Percentiles rank a stretch among this genome's conserved stretches.
These are phyloP conservation scores for Triplophysa yarkandensis DNA, from an alignment of 2,797 vertebrate genomes.

Conservation along the genomic window DNA sequence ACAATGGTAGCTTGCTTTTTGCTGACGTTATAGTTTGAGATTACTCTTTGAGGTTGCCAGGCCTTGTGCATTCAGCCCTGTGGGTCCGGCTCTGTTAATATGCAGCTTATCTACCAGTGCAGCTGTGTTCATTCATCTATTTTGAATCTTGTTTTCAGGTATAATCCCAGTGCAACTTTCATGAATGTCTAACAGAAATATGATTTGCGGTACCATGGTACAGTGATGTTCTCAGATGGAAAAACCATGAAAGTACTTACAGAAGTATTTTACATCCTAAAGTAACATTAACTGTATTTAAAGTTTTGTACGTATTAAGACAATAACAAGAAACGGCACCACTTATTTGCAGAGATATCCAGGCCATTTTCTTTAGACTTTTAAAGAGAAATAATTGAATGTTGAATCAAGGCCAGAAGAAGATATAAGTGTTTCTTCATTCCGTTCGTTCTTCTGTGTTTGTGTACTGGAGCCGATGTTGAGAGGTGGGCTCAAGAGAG, in stretches of 20 bases:
- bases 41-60: slow-evolving; percentile 30
- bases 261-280: too few relatives aligned
- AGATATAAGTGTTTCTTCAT: slow-evolving; percentile 42
- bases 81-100: slow-evolving; percentile 43
- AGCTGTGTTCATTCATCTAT: slow-evolving; percentile 34
- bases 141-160: slow-evolving; percentile 45
- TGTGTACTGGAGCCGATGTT: slow-evolving; percentile 54
- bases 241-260: background rate
- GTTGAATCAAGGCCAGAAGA: slow-evolving; percentile 40
- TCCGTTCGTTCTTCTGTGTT: slow-evolving; percentile 41
- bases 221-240: background rate
- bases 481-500: slow-evolving; percentile 57
- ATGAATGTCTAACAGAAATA: background rate
- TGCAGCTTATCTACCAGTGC: slow-evolving; percentile 43
- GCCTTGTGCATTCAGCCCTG: slow-evolving; percentile 28
- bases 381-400: slow-evolving; percentile 4
- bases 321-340: background rate
- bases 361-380: slow-evolving; percentile 20
- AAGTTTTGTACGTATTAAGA: too few relatives aligned
- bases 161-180: slow-evolving; percentile 24
- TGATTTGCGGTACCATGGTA: background rate
- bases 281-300: background rate
- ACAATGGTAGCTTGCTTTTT: slow-evolving; percentile 46
- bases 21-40: slow-evolving; percentile 46
- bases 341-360: background rate